A percentile compares a stretch with the other conserved stretches of the same genome.
These are phyloP conservation scores for Rhinichthys osculus DNA, from an alignment of 2,797 vertebrate genomes.

Conservation along the genomic window DNA sequence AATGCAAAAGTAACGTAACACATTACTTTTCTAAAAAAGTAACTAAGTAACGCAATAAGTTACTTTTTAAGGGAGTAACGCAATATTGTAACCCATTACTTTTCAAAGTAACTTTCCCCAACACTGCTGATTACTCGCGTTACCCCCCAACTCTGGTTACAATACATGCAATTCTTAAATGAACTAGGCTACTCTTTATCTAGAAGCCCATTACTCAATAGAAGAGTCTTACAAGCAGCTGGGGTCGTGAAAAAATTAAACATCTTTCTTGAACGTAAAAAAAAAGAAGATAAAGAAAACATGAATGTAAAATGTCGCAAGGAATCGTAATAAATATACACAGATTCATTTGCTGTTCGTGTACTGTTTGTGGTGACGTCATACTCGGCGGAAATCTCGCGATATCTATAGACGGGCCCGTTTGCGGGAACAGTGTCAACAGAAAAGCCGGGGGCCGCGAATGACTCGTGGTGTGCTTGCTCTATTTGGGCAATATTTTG, in stretches of 20 bases:
- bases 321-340: neutral
- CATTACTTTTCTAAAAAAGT: too few relatives aligned
- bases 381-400: conserved; percentile 31
- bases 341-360: neutral
- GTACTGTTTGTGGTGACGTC: neutral
- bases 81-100: too few relatives aligned
- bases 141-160: too few relatives aligned
- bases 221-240: neutral
- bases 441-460: conserved; percentile 52
- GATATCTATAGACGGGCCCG: conserved; percentile 44
- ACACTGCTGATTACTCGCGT: too few relatives aligned
- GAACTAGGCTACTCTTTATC: too few relatives aligned
- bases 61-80: too few relatives aligned
- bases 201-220: neutral
- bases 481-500: conserved; percentile 22
- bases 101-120: too few relatives aligned
- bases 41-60: too few relatives aligned
- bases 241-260: too few relatives aligned
- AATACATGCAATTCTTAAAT: neutral
- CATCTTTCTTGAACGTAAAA: neutral
- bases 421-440: conserved; percentile 56
- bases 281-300: too few relatives aligned
- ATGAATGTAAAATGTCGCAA: neutral
- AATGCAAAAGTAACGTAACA: too few relatives aligned
- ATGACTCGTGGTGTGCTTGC: conserved; percentile 27